Conservation (phyloP, 2,797 vertebrate species). For the Poliocrania exsul region DNA sequence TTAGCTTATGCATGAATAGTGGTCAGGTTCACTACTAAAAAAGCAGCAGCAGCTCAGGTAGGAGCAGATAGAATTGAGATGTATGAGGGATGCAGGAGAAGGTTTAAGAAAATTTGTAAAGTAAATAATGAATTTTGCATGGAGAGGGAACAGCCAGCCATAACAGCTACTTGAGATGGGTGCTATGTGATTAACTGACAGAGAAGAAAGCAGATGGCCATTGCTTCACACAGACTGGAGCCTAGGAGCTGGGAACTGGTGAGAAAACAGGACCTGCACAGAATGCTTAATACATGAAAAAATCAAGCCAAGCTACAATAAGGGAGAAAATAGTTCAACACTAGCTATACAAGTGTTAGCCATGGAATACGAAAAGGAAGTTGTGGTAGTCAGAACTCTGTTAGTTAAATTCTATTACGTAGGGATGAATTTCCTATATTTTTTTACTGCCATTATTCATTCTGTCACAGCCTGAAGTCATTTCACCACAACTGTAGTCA, state of each 20-base stretch:
- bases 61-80: background rate
- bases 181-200: background rate
- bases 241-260: background rate
- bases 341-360: background rate
- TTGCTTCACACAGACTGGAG: background rate
- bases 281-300: background rate
- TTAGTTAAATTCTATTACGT: background rate
- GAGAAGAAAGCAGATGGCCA: background rate
- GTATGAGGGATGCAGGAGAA: background rate
- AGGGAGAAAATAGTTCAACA: background rate
- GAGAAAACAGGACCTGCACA: background rate
- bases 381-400: background rate
- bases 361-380: background rate
- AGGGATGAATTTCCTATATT: background rate
- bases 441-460: conserved; percentile 3
- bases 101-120: background rate
- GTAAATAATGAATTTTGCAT: background rate
- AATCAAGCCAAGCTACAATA: background rate
- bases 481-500: background rate
- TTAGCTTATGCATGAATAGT: background rate
- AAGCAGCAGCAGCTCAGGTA: background rate
- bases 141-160: background rate
- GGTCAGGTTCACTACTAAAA: background rate
- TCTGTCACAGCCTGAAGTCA: background rate
- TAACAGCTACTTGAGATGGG: background rate